Conservation (phyloP, 1,140 invertebrate genomes). For the Drosophila chauvacae region DNA sequence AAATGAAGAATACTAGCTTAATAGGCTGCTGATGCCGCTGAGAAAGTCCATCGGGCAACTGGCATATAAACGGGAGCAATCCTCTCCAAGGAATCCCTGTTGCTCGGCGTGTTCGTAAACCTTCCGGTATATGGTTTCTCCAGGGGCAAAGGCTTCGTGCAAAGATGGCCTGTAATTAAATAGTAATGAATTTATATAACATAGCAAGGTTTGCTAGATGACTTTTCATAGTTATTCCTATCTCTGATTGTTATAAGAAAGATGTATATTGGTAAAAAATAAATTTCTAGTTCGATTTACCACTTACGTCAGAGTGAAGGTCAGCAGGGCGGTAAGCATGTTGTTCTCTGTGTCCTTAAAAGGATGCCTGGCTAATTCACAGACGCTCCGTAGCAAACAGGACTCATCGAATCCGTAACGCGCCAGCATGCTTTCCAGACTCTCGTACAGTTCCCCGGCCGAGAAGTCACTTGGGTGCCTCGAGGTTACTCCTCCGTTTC, state of each 20-base stretch:
- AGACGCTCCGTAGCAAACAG: conserved; percentile 75
- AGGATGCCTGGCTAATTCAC: conserved; percentile 74
- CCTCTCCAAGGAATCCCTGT: conserved; percentile 57
- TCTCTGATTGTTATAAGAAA: too few species aligned
- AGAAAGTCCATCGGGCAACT: conserved; percentile 67
- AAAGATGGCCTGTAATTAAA: conserved; percentile 64
- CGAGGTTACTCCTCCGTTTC: background rate
- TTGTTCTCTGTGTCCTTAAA: conserved; percentile 65
- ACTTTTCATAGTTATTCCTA: too few species aligned
- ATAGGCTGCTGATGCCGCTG: conserved; percentile 56
- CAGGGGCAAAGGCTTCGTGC: conserved; percentile 70
- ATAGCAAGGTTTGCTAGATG: too few species aligned
- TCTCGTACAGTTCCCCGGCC: conserved; percentile 73
- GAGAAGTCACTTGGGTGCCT: conserved; percentile 72
- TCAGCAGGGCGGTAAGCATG: conserved; percentile 69
- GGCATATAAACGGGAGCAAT: conserved; percentile 61
- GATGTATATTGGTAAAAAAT: background rate
- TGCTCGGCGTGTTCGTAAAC: conserved; percentile 71
- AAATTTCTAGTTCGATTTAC: background rate
- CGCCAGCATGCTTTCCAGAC: conserved; percentile 55
- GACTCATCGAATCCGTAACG: conserved; percentile 72
- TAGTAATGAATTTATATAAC: background rate
- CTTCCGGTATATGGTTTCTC: conserved; percentile 57
- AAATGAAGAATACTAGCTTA: conserved; percentile 25
- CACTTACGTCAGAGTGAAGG: conserved; percentile 78